Conservation (phyloP, 2,797 vertebrate genomes). For the Coreius guichenoti region DNA sequence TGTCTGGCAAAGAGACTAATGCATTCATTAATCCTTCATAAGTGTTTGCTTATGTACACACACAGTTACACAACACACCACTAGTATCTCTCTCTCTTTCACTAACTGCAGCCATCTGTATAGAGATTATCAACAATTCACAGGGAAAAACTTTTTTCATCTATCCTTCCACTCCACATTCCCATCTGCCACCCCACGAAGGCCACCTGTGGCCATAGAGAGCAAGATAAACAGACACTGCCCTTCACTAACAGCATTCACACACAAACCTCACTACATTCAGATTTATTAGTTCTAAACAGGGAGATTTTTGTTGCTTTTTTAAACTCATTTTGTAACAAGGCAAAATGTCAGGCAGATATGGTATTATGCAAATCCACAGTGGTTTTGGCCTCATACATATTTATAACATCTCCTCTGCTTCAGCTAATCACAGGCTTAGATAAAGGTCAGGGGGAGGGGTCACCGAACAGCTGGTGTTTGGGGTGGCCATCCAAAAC, state of each 20-base stretch:
- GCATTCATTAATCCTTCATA: conserved; percentile 63
- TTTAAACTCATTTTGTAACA: conserved; percentile 21
- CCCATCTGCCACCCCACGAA: conserved; percentile 48
- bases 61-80: conserved; percentile 45
- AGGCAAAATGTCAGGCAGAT: conserved; percentile 56
- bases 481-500: conserved; percentile 13
- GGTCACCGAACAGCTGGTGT: conserved; percentile 36
- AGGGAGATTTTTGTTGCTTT: not conserved
- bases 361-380: conserved; percentile 50
- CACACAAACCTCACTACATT: conserved; percentile 1
- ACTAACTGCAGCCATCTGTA: conserved; percentile 38
- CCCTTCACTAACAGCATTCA: not conserved
- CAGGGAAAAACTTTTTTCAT: not conserved
- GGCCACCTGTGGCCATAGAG: conserved; percentile 24
- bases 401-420: conserved; percentile 52
- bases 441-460: conserved; percentile 52
- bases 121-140: conserved; percentile 34
- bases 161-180: conserved; percentile 29
- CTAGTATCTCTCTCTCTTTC: conserved; percentile 42
- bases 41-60: conserved; percentile 58
- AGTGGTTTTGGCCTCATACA: conserved; percentile 48
- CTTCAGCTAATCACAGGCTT: conserved; percentile 54
- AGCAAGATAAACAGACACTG: conserved; percentile 4
- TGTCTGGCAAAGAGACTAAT: conserved; percentile 55
- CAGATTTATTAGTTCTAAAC: conserved; percentile 16